These are phyloP conservation scores for Eilema griseolum DNA, from an alignment of 2,888 invertebrate species.

Conservation along the genomic window DNA sequence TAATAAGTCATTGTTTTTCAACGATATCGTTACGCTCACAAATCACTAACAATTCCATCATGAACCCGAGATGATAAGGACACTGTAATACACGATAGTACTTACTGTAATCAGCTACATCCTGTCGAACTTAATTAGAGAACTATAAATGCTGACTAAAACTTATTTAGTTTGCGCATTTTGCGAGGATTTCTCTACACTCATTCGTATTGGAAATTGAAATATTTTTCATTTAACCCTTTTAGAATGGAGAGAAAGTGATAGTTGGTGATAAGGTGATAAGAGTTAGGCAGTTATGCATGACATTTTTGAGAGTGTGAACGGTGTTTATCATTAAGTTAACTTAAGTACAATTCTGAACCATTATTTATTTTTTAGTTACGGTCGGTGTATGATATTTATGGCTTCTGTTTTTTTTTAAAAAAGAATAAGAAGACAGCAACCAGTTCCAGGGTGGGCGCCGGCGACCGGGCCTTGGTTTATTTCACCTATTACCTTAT, in stretches of 20 bases:
- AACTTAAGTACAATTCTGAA: neutral
- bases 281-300: neutral
- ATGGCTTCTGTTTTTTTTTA: neutral
- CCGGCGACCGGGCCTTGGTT: too few species aligned
- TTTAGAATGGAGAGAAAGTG: neutral
- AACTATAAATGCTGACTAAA: too few species aligned
- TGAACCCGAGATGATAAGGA: conserved; percentile 7
- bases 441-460: too few species aligned
- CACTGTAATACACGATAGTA: neutral
- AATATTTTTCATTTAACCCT: conserved; percentile 30
- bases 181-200: conserved; percentile 52
- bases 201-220: conserved; percentile 42
- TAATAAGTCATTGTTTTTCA: conserved; percentile 20
- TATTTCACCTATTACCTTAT: too few species aligned
- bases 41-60: conserved; percentile 3
- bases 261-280: neutral
- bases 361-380: neutral
- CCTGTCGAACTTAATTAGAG: neutral
- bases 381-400: neutral
- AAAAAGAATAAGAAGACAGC: neutral
- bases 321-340: neutral
- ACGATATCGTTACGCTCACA: neutral
- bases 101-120: conserved; percentile 3
- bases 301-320: too few species aligned
- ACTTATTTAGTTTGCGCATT: too few species aligned